Evolutionary conservation across 2,888 invertebrate species (phyloP).

Genomic region (Hirtodrosophila histrioides): DNA sequence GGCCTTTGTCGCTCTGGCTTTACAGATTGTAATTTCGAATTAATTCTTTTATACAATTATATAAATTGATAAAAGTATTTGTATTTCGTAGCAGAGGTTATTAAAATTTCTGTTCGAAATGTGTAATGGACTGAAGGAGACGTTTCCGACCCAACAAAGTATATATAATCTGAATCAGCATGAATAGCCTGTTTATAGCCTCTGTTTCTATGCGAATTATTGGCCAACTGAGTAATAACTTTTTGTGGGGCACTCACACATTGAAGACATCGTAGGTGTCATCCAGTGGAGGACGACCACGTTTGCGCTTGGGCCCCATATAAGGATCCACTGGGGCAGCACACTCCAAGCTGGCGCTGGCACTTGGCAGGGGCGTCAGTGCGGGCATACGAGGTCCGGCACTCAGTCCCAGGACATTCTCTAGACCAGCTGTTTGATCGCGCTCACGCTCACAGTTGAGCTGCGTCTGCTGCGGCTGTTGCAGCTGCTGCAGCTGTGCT

Average conservation of each 20-base stretch:
- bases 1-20: no score
- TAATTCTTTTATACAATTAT: no score
- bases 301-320: slow-evolving; percentile 86
- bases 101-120: no score
- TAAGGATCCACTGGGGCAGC: slow-evolving; percentile 69
- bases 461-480: slow-evolving; percentile 28
- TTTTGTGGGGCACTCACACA: slow-evolving; percentile 72
- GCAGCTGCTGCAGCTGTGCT: slow-evolving; percentile 34
- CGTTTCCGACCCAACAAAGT: no score
- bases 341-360: slow-evolving; percentile 44
- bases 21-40: no score
- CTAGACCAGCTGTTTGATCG: slow-evolving; percentile 48
- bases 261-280: slow-evolving; percentile 84
- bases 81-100: no score
- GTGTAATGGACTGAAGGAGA: no score
- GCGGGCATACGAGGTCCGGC: slow-evolving; percentile 73
- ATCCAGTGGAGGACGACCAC: slow-evolving; percentile 89
- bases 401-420: slow-evolving; percentile 36
- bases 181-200: no score
- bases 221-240: background rate
- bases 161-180: no score
- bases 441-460: slow-evolving; percentile 33
- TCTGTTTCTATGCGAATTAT: no score
- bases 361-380: slow-evolving; percentile 77
- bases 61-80: no score